These are phyloP conservation scores for Edolisoma coerulescens DNA, from an alignment of 2,113 vertebrate genomes.

Conservation along the genomic window DNA sequence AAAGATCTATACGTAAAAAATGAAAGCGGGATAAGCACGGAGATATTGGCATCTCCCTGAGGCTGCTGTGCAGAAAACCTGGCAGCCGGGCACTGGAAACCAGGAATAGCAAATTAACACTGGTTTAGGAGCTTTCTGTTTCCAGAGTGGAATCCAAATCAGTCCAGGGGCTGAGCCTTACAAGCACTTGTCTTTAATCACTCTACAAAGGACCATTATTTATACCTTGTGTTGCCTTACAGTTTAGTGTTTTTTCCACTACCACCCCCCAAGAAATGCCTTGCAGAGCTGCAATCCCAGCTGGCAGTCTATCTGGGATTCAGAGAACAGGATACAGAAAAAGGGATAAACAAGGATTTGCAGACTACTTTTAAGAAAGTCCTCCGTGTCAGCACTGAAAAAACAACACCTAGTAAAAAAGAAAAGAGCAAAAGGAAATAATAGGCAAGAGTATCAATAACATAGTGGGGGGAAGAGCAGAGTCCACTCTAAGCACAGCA, in stretches of 20 bases:
- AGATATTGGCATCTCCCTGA: rapidly evolving
- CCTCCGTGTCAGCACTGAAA: neutral
- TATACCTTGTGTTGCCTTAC: neutral
- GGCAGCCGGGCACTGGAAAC: neutral
- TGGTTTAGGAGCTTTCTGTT: neutral
- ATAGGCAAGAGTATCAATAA: neutral
- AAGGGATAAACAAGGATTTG: neutral
- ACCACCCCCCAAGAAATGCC: neutral
- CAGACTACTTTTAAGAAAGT: neutral
- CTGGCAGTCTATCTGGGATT: neutral
- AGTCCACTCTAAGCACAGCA: neutral
- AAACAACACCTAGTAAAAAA: neutral
- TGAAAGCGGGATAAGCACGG: rapidly evolving
- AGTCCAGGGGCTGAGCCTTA: neutral
- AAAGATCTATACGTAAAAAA: neutral
- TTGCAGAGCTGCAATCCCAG: neutral
- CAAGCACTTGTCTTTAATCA: neutral
- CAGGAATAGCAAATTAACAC: neutral
- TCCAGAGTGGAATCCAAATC: neutral
- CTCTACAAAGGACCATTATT: neutral
- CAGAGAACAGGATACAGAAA: neutral
- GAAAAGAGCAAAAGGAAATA: neutral
- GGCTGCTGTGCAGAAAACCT: neutral
- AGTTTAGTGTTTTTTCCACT: neutral
- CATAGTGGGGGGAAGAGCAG: neutral